These are phyloP conservation scores for Lymantria monacha DNA, from an alignment of 2,888 invertebrate genomes.

Conservation along the genomic window DNA sequence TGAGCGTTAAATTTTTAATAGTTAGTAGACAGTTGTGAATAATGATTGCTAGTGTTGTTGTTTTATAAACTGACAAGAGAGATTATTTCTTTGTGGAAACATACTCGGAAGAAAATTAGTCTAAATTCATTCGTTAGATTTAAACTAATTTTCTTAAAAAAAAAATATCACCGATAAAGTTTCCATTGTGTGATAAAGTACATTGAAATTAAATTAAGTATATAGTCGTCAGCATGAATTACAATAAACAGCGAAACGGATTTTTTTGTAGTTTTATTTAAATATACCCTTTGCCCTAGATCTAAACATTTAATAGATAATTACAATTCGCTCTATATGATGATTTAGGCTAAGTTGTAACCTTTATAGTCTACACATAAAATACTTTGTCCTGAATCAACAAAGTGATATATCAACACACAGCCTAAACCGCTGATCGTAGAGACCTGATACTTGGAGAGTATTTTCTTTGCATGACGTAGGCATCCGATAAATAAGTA, in stretches of 20 bases:
- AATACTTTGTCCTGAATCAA: no score
- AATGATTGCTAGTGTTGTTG: slow-evolving; percentile 74
- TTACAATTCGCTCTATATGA: no score
- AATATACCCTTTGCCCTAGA: neutral
- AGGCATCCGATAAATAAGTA: no score
- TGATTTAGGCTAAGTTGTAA: no score
- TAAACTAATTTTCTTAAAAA: slow-evolving; percentile 42
- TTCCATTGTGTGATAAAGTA: slow-evolving; percentile 79
- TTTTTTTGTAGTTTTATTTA: slow-evolving; percentile 30
- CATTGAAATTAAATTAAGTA: slow-evolving; percentile 70
- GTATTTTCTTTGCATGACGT: no score
- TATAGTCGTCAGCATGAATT: slow-evolving; percentile 78
- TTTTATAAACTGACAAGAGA: slow-evolving; percentile 68
- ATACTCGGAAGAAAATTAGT: slow-evolving; percentile 35
- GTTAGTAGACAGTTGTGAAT: slow-evolving; percentile 75
- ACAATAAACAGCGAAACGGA: slow-evolving; percentile 70
- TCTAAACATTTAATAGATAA: no score
- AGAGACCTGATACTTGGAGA: no score
- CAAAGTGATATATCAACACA: no score
- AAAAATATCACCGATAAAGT: slow-evolving; percentile 53
- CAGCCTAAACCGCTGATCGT: no score
- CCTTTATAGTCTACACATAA: no score
- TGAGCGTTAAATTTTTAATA: slow-evolving; percentile 80
- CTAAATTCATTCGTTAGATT: slow-evolving; percentile 12
- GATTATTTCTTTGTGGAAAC: slow-evolving; percentile 60